A percentile compares a stretch with the other conserved stretches of the same genome.
phyloP scores from a whole-genome alignment of 2,113 vertebrate genomes.

The Gymnorhina tibicen region DNA sequence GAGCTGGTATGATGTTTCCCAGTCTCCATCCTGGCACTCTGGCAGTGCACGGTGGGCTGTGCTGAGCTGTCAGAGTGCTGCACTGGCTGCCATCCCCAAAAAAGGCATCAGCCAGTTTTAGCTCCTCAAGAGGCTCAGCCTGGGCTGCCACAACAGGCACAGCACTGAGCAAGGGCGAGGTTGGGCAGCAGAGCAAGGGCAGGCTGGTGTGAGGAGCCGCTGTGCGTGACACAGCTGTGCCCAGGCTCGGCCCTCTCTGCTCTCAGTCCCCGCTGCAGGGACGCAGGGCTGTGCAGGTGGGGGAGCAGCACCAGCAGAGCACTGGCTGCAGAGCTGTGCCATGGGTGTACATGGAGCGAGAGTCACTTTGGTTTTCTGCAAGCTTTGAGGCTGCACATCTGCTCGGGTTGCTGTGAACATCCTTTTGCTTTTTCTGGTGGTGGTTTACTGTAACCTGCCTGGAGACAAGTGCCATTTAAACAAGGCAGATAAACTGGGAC shows the following conservation, averaged over 20 bases:
- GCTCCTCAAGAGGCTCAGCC: not conserved
- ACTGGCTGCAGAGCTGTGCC: not conserved
- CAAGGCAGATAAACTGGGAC: not conserved
- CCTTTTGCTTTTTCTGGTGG: not conserved
- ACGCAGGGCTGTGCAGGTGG: not conserved
- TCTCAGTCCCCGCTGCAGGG: not conserved
- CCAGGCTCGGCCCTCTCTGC: fast-evolving
- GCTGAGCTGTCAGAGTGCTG: fast-evolving
- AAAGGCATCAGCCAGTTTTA: not conserved
- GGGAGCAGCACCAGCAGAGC: not conserved
- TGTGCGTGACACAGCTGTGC: fast-evolving
- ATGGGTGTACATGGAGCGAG: fast-evolving
- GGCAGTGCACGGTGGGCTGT: fast-evolving
- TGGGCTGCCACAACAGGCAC: not conserved
- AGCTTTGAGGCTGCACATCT: not conserved
- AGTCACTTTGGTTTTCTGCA: not conserved
- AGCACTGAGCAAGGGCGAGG: not conserved
- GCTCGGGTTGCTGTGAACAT: not conserved
- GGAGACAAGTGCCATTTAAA: not conserved
- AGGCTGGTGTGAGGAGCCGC: fast-evolving
- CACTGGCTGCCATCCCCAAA: not conserved
- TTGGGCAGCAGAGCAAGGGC: not conserved
- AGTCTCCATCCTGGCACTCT: not conserved
- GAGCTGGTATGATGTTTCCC: not conserved
- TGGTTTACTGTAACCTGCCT: not conserved